Conservation (phyloP, 2,888 invertebrate species). For the Lepidochrysops patricia region DNA sequence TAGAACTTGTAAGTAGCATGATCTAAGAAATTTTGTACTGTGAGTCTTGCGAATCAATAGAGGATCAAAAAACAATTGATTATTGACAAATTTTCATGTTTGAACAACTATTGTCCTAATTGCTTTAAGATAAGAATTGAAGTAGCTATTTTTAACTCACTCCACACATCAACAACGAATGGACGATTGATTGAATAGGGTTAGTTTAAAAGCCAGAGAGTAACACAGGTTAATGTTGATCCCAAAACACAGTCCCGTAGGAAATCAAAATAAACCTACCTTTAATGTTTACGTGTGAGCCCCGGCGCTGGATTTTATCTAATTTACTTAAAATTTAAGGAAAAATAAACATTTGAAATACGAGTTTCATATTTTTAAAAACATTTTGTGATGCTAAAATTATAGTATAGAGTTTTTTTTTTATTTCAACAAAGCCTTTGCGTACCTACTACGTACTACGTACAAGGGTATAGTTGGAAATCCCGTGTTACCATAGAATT, state of each 20-base stretch:
- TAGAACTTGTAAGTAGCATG: too few relatives aligned
- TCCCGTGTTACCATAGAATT: too few relatives aligned
- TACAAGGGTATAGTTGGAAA: too few relatives aligned
- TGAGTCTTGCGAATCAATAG: neutral
- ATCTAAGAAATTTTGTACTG: too few relatives aligned
- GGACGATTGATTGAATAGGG: constrained; percentile 1
- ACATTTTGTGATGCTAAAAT: too few relatives aligned
- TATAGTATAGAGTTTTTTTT: too few relatives aligned
- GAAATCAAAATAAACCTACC: neutral
- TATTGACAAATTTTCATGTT: neutral
- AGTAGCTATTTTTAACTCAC: neutral
- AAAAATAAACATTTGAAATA: neutral
- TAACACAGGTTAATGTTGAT: neutral
- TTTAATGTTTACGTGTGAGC: neutral
- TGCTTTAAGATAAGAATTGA: neutral
- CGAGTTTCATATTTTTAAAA: too few relatives aligned
- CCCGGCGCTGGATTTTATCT: neutral
- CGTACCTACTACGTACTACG: too few relatives aligned
- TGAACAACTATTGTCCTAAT: neutral
- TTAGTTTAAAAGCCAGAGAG: constrained; percentile 3
- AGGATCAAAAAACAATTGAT: neutral
- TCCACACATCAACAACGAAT: neutral
- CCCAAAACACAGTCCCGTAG: neutral
- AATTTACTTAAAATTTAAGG: neutral
- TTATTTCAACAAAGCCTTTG: too few relatives aligned